Evolutionary conservation across 2,797 vertebrate genomes (phyloP).

Genomic region (Chaetodon trifasciatus): DNA sequence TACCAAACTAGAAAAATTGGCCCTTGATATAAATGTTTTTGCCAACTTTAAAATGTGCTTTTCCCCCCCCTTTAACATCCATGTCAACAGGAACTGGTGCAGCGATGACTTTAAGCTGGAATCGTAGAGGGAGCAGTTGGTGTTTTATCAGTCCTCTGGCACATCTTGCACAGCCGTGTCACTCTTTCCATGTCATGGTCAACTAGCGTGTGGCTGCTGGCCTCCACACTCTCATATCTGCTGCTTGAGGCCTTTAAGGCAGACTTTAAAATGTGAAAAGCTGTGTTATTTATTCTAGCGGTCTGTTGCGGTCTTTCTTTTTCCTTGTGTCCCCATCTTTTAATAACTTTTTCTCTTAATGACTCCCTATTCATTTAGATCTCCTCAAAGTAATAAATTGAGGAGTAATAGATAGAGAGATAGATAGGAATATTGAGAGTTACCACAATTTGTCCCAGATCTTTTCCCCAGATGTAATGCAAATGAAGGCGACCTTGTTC

Average conservation of each 20-base stretch:
- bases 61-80: neutral
- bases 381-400: neutral
- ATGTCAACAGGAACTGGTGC: constrained; percentile 33
- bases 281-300: constrained; percentile 43
- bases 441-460: constrained; percentile 54
- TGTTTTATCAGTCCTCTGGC: constrained; percentile 79
- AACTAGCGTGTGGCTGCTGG: constrained; percentile 67
- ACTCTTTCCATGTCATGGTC: constrained; percentile 84
- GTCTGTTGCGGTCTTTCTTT: constrained; percentile 39
- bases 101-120: constrained; percentile 57
- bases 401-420: constrained; percentile 12
- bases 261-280: constrained; percentile 44
- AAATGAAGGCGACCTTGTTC: constrained; percentile 54
- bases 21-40: neutral
- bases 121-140: constrained; percentile 47
- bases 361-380: neutral
- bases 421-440: constrained; percentile 39
- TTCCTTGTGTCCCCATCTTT: constrained; percentile 17
- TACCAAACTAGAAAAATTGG: neutral
- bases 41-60: neutral
- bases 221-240: constrained; percentile 50
- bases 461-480: constrained; percentile 66
- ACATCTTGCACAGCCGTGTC: constrained; percentile 70
- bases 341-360: constrained; percentile 12
- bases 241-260: constrained; percentile 43